A percentile compares a stretch with the other conserved stretches of the same genome.
Conservation (phyloP, 2,797 vertebrate genomes). For the Tachyglossus aculeatus region DNA sequence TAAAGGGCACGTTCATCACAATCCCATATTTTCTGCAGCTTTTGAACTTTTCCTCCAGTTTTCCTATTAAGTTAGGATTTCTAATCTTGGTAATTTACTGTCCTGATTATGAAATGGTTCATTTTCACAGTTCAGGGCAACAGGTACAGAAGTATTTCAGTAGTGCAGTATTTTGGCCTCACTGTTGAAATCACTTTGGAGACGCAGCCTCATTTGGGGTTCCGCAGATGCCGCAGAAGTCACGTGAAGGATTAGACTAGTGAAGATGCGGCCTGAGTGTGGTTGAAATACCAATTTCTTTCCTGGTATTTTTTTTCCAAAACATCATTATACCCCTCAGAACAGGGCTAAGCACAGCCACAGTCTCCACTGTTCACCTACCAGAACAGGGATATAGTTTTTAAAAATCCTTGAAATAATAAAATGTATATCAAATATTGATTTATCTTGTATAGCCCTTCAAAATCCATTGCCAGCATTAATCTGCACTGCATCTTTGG, state of each 20-base stretch:
- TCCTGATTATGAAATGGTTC: background rate
- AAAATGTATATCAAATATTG: slow-evolving; percentile 1
- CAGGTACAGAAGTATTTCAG: background rate
- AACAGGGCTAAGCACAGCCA: too few species aligned
- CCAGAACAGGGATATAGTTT: background rate
- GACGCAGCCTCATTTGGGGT: too few species aligned
- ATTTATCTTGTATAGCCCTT: background rate
- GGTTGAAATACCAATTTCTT: too few species aligned
- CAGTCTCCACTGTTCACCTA: too few species aligned
- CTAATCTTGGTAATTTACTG: background rate
- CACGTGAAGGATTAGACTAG: too few species aligned
- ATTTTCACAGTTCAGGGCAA: background rate
- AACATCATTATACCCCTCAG: too few species aligned
- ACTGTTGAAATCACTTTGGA: background rate
- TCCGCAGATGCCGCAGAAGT: too few species aligned
- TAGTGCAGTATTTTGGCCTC: background rate
- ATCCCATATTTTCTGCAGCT: background rate
- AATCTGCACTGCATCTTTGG: background rate
- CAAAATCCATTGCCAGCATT: background rate
- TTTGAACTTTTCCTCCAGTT: background rate
- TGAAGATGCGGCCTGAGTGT: too few species aligned
- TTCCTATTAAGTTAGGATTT: slow-evolving; percentile 1
- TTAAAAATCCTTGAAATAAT: slow-evolving; percentile 7
- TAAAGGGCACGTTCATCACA: background rate
- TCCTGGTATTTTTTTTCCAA: too few species aligned